phyloP scores from a whole-genome alignment of 2,797 vertebrate genomes.

The Vespertilio murinus region DNA sequence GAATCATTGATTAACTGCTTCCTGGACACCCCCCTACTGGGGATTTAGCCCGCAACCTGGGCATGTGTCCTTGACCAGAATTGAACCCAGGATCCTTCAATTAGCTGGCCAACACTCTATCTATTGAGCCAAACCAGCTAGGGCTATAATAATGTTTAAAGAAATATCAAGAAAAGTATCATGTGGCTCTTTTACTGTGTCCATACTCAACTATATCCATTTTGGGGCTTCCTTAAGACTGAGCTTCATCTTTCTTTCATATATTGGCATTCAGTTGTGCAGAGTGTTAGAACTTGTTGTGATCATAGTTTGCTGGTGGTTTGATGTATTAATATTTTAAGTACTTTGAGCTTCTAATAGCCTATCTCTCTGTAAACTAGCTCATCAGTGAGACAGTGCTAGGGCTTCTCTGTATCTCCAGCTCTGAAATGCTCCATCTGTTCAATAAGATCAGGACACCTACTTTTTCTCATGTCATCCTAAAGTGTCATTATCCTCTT shows the following conservation, averaged over 20 bases:
- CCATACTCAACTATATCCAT: background rate
- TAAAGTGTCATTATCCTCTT: background rate
- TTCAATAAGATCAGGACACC: background rate
- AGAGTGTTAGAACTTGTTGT: background rate
- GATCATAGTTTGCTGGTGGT: background rate
- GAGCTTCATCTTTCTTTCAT: background rate
- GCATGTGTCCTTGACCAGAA: too few relatives aligned
- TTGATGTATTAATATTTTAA: background rate
- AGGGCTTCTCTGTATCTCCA: background rate
- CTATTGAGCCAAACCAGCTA: too few relatives aligned
- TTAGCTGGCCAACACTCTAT: too few relatives aligned
- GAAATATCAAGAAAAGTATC: background rate
- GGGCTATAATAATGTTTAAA: background rate
- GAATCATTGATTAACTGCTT: too few relatives aligned
- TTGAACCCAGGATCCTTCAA: too few relatives aligned
- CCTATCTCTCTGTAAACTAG: background rate
- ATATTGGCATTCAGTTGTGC: background rate
- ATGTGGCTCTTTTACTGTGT: background rate
- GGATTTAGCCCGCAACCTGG: too few relatives aligned
- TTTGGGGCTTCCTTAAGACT: background rate
- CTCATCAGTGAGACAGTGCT: background rate
- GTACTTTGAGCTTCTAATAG: background rate
- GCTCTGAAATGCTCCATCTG: background rate
- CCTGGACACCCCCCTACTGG: too few relatives aligned
- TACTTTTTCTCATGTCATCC: background rate